Evolutionary conservation across 2,113 vertebrate species (phyloP).

Genomic region (Reinhardtius hippoglossoides): DNA sequence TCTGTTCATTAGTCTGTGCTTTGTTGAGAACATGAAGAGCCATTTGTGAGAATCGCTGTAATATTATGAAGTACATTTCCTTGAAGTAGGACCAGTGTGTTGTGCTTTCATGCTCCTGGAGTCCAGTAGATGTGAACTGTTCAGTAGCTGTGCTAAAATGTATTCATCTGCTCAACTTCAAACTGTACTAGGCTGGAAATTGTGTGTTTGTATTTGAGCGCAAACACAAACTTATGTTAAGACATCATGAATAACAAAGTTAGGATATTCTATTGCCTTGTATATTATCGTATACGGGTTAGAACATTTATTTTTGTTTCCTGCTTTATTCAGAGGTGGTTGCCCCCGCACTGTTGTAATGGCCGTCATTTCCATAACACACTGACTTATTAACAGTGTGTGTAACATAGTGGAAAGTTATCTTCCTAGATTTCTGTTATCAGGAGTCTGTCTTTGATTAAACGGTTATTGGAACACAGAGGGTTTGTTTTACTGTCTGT

Average conservation of each 20-base stretch:
- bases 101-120: background rate
- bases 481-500: no score
- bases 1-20: background rate
- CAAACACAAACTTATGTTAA: background rate
- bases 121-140: constrained; percentile 18
- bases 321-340: background rate
- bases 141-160: constrained; percentile 9
- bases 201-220: background rate
- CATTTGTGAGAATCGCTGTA: constrained; percentile 33
- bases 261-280: constrained; percentile 30
- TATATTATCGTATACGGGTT: constrained; percentile 17
- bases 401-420: background rate
- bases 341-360: background rate
- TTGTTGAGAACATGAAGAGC: background rate
- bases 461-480: background rate
- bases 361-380: constrained; percentile 6
- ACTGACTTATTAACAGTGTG: background rate
- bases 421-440: background rate
- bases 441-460: no score
- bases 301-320: constrained; percentile 1
- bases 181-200: constrained; percentile 22
- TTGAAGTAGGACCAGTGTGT: background rate
- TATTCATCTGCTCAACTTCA: background rate
- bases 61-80: constrained; percentile 33
- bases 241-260: constrained; percentile 4